Evolutionary conservation across 1,140 invertebrate genomes (phyloP).

Genomic region (Thereuonema tuberculata): DNA sequence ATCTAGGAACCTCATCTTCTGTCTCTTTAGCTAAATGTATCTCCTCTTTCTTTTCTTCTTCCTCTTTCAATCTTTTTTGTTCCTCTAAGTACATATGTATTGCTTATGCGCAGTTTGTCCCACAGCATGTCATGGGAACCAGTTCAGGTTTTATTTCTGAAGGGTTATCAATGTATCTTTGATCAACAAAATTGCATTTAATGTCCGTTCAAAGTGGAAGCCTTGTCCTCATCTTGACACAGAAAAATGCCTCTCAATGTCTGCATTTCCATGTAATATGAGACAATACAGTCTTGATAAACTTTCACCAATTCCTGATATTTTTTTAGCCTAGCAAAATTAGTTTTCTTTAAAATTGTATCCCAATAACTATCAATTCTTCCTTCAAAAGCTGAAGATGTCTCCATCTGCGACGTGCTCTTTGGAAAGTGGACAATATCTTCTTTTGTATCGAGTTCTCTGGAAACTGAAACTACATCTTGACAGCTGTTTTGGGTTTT

Average conservation of each 20-base stretch:
- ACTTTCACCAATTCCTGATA: background rate
- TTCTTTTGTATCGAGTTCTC: background rate
- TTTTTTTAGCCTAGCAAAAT: background rate
- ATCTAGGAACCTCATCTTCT: background rate
- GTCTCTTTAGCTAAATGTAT: background rate
- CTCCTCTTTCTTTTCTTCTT: background rate
- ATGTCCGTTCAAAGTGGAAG: background rate
- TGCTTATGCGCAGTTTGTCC: background rate
- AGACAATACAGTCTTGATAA: background rate
- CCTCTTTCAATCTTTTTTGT: background rate
- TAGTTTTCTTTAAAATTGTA: background rate
- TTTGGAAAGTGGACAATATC: background rate
- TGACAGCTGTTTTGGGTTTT: background rate
- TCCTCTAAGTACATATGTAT: background rate
- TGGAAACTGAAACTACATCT: background rate
- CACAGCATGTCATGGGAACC: background rate
- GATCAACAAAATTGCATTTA: background rate
- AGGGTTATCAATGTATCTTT: background rate
- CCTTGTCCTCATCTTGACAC: background rate
- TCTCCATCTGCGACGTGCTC: background rate
- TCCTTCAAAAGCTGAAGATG: background rate
- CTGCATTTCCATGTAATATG: background rate
- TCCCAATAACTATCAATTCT: background rate
- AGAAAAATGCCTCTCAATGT: background rate
- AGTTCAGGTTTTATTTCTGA: background rate